Percentiles rank a stretch among this genome's conserved stretches.
These are phyloP conservation scores for Umimayanthus kanabou DNA, from an alignment of 92 coral and sea anemone species.

Conservation along the genomic window DNA sequence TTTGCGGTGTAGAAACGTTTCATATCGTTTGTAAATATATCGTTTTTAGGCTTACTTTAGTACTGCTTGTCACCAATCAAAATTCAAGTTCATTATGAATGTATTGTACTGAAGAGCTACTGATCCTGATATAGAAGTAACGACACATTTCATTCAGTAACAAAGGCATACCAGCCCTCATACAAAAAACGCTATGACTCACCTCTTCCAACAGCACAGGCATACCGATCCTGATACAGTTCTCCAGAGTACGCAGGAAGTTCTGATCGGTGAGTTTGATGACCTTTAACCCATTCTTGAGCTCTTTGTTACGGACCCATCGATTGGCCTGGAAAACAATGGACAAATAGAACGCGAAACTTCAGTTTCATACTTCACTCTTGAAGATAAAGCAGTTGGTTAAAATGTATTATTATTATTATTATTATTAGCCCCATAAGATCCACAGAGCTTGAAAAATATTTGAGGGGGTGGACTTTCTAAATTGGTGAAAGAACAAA, in stretches of 20 bases:
- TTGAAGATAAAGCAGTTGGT: no score
- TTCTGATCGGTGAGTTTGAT: slow-evolving; percentile 95
- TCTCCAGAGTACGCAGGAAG: slow-evolving; percentile 96
- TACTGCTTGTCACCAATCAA: neutral
- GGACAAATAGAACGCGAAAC: no score
- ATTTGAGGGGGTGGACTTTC: no score
- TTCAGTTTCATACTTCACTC: neutral
- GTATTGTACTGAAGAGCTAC: neutral
- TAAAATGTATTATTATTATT: no score
- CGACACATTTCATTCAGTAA: neutral
- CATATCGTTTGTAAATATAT: no score
- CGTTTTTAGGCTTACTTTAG: no score
- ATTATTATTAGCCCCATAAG: no score
- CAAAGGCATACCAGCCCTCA: neutral
- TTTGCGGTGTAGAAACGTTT: no score
- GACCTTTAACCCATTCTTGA: slow-evolving; percentile 94
- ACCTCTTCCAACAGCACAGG: slow-evolving; percentile 96
- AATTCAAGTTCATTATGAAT: neutral
- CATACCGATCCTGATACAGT: slow-evolving; percentile 99
- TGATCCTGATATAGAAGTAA: neutral
- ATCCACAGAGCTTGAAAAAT: no score
- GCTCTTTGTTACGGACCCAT: slow-evolving; percentile 97
- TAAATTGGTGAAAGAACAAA: no score
- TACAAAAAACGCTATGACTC: neutral
- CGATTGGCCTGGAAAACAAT: slow-evolving; percentile 79